phyloP scores from a whole-genome alignment of 2,888 invertebrate species.

The Parasteatoda lunata region DNA sequence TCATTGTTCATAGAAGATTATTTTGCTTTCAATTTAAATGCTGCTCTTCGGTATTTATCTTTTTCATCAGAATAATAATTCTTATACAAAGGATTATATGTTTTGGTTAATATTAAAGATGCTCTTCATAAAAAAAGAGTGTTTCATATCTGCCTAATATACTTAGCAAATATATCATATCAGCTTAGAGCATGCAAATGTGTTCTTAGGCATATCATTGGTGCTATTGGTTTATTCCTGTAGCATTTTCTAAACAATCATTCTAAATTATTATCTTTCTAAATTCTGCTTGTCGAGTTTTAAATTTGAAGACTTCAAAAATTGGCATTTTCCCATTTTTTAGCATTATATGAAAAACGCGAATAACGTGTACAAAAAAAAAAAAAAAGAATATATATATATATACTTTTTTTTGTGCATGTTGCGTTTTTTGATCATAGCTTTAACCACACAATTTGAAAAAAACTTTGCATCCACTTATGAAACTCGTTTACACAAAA shows the following conservation, averaged over 20 bases:
- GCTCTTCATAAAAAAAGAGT: not conserved
- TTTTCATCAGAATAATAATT: not conserved
- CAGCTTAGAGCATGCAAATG: slow-evolving; percentile 44
- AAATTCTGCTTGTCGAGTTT: not conserved
- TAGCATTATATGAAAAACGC: slow-evolving; percentile 1
- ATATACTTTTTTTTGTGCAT: too few relatives aligned
- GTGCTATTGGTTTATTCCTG: slow-evolving; percentile 63
- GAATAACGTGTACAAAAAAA: not conserved
- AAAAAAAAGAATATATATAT: not conserved
- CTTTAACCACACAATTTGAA: too few relatives aligned
- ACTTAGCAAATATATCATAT: slow-evolving; percentile 67
- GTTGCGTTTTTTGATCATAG: too few relatives aligned
- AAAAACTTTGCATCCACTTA: too few relatives aligned
- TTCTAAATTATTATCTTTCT: not conserved
- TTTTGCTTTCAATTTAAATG: not conserved
- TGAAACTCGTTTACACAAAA: too few relatives aligned
- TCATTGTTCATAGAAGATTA: not conserved
- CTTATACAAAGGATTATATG: not conserved
- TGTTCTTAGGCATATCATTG: slow-evolving; percentile 62
- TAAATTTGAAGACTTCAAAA: not conserved
- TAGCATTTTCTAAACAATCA: slow-evolving; percentile 18
- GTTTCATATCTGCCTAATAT: slow-evolving; percentile 14
- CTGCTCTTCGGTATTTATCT: not conserved
- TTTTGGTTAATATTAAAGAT: not conserved
- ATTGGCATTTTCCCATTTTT: not conserved